Evolutionary conservation across 2,797 vertebrate genomes (phyloP).

Genomic region (Sebastiscus albofasciatus): DNA sequence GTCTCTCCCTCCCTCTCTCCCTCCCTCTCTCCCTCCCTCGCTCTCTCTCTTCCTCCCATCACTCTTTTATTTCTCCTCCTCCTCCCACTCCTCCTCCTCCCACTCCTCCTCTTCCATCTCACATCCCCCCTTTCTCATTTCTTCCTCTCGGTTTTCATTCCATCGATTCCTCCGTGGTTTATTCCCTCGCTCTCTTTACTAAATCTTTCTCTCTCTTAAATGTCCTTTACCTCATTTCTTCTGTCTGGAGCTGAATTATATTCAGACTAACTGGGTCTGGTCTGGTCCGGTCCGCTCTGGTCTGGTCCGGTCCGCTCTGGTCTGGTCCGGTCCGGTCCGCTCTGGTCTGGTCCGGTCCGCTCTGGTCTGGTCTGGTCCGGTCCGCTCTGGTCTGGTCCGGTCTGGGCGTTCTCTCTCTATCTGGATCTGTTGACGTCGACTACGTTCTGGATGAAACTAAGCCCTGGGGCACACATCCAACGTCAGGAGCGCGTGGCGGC

Average conservation of each 20-base stretch:
- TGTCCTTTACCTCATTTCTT: background rate
- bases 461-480: no score
- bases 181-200: background rate
- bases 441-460: background rate
- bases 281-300: no score
- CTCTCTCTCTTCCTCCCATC: background rate
- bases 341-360: no score
- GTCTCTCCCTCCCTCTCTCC: fast-evolving
- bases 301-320: no score
- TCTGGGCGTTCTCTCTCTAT: background rate
- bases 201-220: background rate
- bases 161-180: background rate
- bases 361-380: no score
- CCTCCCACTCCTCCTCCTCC: background rate
- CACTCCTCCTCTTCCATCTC: background rate
- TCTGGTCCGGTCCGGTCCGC: no score
- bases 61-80: background rate
- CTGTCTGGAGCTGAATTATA: background rate
- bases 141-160: background rate
- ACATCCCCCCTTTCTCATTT: background rate
- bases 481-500: no score
- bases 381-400: no score
- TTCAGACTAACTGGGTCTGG: background rate
- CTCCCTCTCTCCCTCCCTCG: background rate
- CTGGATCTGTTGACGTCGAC: background rate